Evolutionary conservation across 35 echinoderm and acorn worm species (phyloP).

Genomic region (Lytechinus pictus): DNA sequence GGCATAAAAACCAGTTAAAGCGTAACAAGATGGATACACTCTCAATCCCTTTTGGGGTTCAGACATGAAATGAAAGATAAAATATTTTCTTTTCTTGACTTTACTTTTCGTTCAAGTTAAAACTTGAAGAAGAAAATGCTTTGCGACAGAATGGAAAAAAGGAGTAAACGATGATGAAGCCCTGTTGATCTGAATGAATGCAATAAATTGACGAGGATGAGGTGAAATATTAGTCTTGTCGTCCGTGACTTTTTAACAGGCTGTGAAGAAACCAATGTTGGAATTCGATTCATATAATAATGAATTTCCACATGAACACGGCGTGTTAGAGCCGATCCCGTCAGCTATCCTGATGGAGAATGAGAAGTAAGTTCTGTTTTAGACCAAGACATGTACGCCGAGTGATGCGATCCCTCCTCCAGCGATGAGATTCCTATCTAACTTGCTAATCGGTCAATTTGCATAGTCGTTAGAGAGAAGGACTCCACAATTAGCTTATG

Average conservation of each 20-base stretch:
- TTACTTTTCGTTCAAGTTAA: neutral
- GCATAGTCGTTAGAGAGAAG: conserved; percentile 10
- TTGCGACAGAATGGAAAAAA: neutral
- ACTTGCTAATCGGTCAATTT: conserved; percentile 11
- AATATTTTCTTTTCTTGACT: neutral
- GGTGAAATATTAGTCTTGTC: neutral
- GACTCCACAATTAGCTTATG: conserved; percentile 24
- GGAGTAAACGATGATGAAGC: neutral
- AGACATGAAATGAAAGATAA: neutral
- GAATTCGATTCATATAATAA: conserved; percentile 7
- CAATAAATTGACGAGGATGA: neutral
- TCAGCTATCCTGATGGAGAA: neutral
- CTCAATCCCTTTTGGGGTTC: neutral
- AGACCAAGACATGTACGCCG: neutral
- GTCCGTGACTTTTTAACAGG: neutral
- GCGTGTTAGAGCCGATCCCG: neutral
- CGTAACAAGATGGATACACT: neutral
- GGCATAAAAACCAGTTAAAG: neutral
- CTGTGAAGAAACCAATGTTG: neutral
- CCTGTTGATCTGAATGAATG: neutral
- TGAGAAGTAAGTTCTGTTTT: conserved; percentile 2
- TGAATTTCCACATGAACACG: neutral
- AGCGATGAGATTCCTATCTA: neutral
- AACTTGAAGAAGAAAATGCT: neutral
- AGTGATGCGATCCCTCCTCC: neutral